Percentiles rank a stretch among this genome's conserved stretches.
phyloP scores from a whole-genome alignment of 2,113 vertebrate species.

The Agapornis roseicollis region DNA sequence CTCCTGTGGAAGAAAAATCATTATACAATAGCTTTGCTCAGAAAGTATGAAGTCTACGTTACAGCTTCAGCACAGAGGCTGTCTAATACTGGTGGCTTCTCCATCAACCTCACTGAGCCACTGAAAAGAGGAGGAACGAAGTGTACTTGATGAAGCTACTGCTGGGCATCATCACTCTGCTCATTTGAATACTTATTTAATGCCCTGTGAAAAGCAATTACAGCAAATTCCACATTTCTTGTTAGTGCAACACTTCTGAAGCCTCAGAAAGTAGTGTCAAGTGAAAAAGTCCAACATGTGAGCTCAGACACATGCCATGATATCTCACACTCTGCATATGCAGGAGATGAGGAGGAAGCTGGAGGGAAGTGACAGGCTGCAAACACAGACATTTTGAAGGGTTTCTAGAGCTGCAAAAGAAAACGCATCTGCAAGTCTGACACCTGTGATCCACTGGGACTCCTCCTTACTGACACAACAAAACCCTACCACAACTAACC shows the following conservation, averaged over 20 bases:
- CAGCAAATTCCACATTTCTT: background rate
- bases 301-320: background rate
- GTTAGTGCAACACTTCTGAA: background rate
- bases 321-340: background rate
- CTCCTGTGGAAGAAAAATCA: background rate
- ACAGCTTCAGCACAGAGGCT: fast-evolving
- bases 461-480: background rate
- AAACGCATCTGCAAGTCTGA: background rate
- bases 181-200: background rate
- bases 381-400: background rate
- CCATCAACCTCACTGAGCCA: background rate
- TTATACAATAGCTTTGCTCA: background rate
- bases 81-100: background rate
- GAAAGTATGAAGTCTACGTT: background rate
- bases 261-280: background rate
- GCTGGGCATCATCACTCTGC: background rate
- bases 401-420: background rate
- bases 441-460: background rate
- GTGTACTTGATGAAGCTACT: background rate
- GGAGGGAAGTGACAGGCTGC: background rate
- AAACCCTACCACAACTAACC: background rate
- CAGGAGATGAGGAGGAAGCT: background rate
- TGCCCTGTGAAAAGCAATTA: background rate
- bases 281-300: background rate
- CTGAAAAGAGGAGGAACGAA: background rate